phyloP scores from a whole-genome alignment of 2,888 invertebrate genomes.

The Galeopsomyia nigrocyanea region DNA sequence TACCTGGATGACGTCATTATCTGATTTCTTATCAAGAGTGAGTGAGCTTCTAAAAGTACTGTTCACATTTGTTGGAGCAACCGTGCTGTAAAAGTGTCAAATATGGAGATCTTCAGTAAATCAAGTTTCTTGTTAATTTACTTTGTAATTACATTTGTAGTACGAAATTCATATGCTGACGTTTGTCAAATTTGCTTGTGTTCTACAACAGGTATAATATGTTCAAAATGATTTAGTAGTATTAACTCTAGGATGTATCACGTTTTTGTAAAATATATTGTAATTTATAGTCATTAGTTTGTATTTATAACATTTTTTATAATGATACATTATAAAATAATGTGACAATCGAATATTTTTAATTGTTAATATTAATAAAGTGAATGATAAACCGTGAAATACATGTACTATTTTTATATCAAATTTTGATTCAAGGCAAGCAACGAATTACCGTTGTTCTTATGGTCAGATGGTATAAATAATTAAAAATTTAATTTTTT shows the following conservation, averaged over 20 bases:
- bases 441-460: no score
- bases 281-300: not conserved
- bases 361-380: no score
- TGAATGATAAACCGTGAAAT: no score
- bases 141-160: slow-evolving; percentile 15
- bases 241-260: not conserved
- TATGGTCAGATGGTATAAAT: not conserved
- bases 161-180: slow-evolving; percentile 40
- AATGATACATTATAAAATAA: not conserved
- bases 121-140: slow-evolving; percentile 15
- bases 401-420: no score
- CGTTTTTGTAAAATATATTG: not conserved
- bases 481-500: slow-evolving; percentile 16
- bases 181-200: slow-evolving; percentile 58
- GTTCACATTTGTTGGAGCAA: slow-evolving; percentile 11
- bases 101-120: slow-evolving; percentile 20
- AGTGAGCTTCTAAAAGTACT: slow-evolving; percentile 30
- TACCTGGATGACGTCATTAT: slow-evolving; percentile 52
- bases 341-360: no score
- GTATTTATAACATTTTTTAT: not conserved
- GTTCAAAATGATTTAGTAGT: not conserved
- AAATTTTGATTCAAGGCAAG: no score
- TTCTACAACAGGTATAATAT: slow-evolving; percentile 52
- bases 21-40: slow-evolving; percentile 58
- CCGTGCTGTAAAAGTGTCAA: slow-evolving; percentile 33